Evolutionary conservation across 2,888 invertebrate genomes (phyloP).

Genomic region (Drosophila paramelanica): DNA sequence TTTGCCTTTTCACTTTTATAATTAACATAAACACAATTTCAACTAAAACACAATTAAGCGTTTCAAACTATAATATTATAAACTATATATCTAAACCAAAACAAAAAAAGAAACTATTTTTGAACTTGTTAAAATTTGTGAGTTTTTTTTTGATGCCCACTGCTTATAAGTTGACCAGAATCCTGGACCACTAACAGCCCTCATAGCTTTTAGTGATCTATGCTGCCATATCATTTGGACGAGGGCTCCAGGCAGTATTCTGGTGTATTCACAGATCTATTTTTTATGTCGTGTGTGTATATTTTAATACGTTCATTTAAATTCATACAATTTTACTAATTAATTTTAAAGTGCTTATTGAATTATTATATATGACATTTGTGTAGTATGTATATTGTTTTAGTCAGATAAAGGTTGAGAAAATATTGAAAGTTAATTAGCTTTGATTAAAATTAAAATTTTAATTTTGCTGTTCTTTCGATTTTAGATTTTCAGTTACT

Average conservation of each 20-base stretch:
- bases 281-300: slow-evolving; percentile 22
- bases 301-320: slow-evolving; percentile 49
- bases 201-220: slow-evolving; percentile 1
- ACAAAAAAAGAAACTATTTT: slow-evolving; percentile 15
- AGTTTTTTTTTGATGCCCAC: slow-evolving; percentile 13
- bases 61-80: slow-evolving; percentile 54
- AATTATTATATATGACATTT: slow-evolving; percentile 59
- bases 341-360: slow-evolving; percentile 65
- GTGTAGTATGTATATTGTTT: slow-evolving; percentile 45
- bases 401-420: slow-evolving; percentile 24
- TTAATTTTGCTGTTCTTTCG: slow-evolving; percentile 64
- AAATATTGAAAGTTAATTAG: slow-evolving; percentile 47
- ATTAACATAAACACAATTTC: slow-evolving; percentile 63
- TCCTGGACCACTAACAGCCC: slow-evolving; percentile 14
- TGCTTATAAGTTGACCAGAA: slow-evolving; percentile 26
- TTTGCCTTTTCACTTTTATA: slow-evolving; percentile 70
- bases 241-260: slow-evolving; percentile 18
- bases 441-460: slow-evolving; percentile 58
- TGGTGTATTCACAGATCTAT: slow-evolving; percentile 19
- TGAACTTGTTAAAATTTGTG: slow-evolving; percentile 30
- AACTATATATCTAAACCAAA: slow-evolving; percentile 37
- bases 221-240: slow-evolving; percentile 1
- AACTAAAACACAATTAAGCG: slow-evolving; percentile 65
- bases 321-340: slow-evolving; percentile 73
- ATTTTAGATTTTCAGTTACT: slow-evolving; percentile 19